Conservation (phyloP, 1,140 invertebrate species). For the Mamestra configurata region DNA sequence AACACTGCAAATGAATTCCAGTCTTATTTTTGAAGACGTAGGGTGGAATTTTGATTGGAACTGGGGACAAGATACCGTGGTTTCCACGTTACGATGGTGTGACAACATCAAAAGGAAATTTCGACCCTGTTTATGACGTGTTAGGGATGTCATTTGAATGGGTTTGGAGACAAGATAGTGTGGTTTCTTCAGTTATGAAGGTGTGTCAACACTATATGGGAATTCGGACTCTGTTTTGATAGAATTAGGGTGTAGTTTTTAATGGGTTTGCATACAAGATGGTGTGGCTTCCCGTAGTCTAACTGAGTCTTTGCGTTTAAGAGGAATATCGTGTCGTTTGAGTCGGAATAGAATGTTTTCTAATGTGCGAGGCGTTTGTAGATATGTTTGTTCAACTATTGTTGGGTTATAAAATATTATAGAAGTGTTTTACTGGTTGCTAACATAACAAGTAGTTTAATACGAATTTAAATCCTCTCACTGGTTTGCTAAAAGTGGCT, state of each 20-base stretch:
- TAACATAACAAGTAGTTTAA: too few species aligned
- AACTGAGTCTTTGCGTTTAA: conserved; percentile 13
- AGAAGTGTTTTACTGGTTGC: neutral
- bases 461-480: too few species aligned
- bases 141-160: neutral
- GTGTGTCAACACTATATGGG: neutral
- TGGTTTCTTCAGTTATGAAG: conserved; percentile 1
- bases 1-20: neutral
- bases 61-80: neutral
- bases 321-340: conserved; percentile 34
- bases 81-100: neutral
- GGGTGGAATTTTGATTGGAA: neutral
- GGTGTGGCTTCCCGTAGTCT: neutral
- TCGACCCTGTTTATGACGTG: neutral
- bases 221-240: neutral
- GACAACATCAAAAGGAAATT: neutral
- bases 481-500: too few species aligned
- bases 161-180: neutral
- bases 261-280: neutral
- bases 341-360: neutral
- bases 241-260: neutral
- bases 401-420: neutral
- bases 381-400: neutral
- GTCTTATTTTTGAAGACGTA: neutral
- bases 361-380: neutral